Evolutionary conservation across 2,888 invertebrate genomes (phyloP), one percentile per base, ranked within the genome.

Genomic region (Heliconius ethilla): DNA sequence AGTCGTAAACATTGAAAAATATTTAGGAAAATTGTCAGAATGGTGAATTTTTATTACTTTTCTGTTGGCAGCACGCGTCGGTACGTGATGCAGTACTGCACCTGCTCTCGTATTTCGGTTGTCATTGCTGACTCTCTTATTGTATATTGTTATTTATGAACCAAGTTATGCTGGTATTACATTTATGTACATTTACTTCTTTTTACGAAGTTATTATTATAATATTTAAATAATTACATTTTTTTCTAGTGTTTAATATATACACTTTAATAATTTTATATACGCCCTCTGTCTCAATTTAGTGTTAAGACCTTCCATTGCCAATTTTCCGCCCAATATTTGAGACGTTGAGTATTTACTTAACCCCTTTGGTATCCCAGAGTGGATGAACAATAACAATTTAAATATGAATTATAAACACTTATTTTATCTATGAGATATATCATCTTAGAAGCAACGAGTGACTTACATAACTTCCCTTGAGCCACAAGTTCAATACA

Each of bases 1-100:
- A 76, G 76, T 70, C 67, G 66, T 78, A 75, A 75, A 75, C 75
- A 73, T 78, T 72, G 75, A 80, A 80, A 55, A 72, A 72, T 55
- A 78, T 77, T 80, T 79, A 45, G 72, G 76, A 73, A 75, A 80
- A 82, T 82, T 80, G 80, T 78, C 77, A 69, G 75, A 63, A 74
- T 75, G 65, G 72, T 77, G 78, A 80, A 80, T 80, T 63, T n/a
- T 78, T 80, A 80, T 78, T 78, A 77, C 75, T 77, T 80, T 75
- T 67, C 62, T 62, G 74, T 78, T 76, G 80, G 76, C 79, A 78
- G 82, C 78, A 85, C 83, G 84, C 84, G 77, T 40, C 33, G 75
- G 70, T 82, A 86, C 86, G 84, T 84, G 86, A 82, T 87, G 86
- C 87, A 88, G 87, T 87, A 84, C 85, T 88, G 88, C 90, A 90